These are phyloP conservation scores for Pheosia gnoma DNA, from an alignment of 2,888 invertebrate species.

Conservation along the genomic window DNA sequence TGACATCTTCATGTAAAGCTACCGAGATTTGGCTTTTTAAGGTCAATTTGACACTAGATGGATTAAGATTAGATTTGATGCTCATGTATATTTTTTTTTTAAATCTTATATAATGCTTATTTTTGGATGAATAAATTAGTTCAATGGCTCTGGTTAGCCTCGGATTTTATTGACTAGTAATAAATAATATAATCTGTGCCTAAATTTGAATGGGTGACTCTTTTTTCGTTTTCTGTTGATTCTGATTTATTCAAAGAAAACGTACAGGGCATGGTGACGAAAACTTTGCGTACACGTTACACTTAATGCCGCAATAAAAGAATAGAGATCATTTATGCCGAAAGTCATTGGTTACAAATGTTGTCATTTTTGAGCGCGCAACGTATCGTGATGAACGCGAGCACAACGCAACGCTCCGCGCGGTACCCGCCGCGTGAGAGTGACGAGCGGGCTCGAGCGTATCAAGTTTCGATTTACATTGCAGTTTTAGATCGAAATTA, in stretches of 20 bases:
- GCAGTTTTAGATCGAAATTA: no score
- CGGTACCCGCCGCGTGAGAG: no score
- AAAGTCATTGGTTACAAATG: neutral
- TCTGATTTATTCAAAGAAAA: no score
- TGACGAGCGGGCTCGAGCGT: no score
- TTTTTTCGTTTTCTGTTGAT: no score
- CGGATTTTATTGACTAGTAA: neutral
- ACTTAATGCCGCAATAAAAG: no score
- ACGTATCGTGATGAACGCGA: no score
- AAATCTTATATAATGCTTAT: neutral
- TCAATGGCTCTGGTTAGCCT: neutral
- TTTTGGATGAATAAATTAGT: neutral
- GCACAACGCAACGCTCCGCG: no score
- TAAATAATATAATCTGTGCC: no score
- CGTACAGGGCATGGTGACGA: neutral
- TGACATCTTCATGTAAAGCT: neutral
- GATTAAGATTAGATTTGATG: neutral
- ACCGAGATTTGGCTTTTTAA: neutral
- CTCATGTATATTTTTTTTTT: neutral
- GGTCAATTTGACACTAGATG: neutral
- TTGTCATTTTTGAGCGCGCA: neutral
- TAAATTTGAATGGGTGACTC: neutral
- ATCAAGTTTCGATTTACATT: no score
- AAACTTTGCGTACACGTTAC: no score
- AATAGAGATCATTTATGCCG: no score